Conservation (phyloP, 2,797 vertebrate genomes). For the Siniperca undulata region DNA sequence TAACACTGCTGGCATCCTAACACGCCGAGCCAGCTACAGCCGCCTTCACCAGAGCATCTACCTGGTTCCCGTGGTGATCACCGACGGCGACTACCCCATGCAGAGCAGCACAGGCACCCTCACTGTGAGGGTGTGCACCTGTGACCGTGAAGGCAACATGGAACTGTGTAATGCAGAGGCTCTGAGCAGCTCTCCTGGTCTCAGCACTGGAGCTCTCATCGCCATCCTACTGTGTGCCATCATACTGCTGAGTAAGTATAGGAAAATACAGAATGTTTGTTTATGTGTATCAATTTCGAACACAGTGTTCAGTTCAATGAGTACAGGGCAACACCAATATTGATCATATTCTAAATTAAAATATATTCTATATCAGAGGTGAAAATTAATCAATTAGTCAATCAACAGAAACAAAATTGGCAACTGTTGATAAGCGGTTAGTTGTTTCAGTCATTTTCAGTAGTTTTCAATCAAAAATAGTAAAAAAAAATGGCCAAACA, state of each 20-base stretch:
- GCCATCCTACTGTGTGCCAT: conserved; percentile 96
- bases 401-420: neutral
- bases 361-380: neutral
- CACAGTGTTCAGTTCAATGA: neutral
- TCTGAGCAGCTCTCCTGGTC: conserved; percentile 90
- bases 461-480: too few relatives aligned
- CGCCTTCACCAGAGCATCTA: conserved; percentile 90
- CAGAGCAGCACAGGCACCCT: conserved; percentile 96
- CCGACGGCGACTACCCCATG: conserved; percentile 91
- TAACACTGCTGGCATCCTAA: conserved; percentile 94
- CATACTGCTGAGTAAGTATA: conserved; percentile 92
- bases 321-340: neutral
- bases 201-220: conserved; percentile 94
- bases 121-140: conserved; percentile 94
- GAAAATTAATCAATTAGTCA: neutral
- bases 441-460: too few relatives aligned
- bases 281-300: neutral
- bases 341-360: neutral
- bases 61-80: conserved; percentile 92
- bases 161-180: conserved; percentile 92
- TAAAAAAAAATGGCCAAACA: neutral
- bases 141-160: conserved; percentile 92
- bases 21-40: conserved; percentile 88
- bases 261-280: neutral
- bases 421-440: too few relatives aligned